These are phyloP conservation scores for Thamnophis elegans DNA, from an alignment of 2,797 vertebrate species.

Conservation along the genomic window DNA sequence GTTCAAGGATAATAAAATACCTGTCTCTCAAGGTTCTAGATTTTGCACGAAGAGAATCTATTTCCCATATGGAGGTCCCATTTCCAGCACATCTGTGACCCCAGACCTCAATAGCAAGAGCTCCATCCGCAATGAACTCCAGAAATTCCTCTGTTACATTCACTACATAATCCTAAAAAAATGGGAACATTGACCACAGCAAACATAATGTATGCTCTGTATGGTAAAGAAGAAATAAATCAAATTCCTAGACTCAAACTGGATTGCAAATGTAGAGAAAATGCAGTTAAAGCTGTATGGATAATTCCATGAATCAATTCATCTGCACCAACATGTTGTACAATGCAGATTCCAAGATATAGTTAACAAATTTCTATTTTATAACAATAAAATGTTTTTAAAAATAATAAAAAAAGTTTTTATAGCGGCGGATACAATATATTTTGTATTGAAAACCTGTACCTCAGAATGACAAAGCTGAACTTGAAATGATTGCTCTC, in stretches of 20 bases:
- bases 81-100: conserved; percentile 93
- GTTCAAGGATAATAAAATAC: conserved; percentile 62
- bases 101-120: conserved; percentile 95
- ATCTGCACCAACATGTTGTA: background rate
- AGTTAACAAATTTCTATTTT: background rate
- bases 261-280: background rate
- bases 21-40: conserved; percentile 90
- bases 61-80: conserved; percentile 86
- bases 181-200: background rate
- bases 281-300: background rate
- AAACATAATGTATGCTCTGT: background rate
- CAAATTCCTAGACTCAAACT: background rate
- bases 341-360: background rate
- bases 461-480: background rate
- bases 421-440: background rate
- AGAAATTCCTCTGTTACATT: conserved; percentile 93
- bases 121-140: conserved; percentile 96
- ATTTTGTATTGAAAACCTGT: background rate
- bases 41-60: conserved; percentile 90
- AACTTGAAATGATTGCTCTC: background rate
- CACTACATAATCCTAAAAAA: conserved; percentile 86
- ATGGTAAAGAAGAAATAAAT: background rate
- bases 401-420: background rate
- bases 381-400: background rate
- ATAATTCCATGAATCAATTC: background rate